phyloP scores from a whole-genome alignment of 2,888 invertebrate genomes.

The Crematogaster levior region DNA sequence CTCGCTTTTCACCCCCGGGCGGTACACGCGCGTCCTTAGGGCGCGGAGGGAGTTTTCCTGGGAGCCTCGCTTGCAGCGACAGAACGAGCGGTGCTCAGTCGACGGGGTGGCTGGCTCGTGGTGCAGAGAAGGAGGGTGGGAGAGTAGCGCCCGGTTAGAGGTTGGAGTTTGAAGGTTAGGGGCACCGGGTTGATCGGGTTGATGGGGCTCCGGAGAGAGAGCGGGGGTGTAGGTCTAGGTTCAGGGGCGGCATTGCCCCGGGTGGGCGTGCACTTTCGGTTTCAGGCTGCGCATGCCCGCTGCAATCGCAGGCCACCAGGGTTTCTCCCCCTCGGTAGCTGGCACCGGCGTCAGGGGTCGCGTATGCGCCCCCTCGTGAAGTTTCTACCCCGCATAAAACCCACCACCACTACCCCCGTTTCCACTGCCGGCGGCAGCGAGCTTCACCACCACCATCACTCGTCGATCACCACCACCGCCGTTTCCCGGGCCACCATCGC shows the following conservation, averaged over 20 bases:
- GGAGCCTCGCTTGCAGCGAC: slow-evolving; percentile 53
- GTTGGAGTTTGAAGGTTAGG: slow-evolving; percentile 82
- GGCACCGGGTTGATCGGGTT: slow-evolving; percentile 81
- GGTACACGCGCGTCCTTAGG: slow-evolving; percentile 36
- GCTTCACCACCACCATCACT: slow-evolving; percentile 39
- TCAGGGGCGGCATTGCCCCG: slow-evolving; percentile 78
- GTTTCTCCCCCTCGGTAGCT: slow-evolving; percentile 47
- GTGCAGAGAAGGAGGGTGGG: slow-evolving; percentile 25
- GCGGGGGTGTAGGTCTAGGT: slow-evolving; percentile 84
- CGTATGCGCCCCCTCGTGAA: slow-evolving; percentile 58
- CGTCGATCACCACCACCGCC: slow-evolving; percentile 31
- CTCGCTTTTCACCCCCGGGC: slow-evolving; percentile 43
- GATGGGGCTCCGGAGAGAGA: slow-evolving; percentile 72
- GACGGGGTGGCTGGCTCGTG: slow-evolving; percentile 30
- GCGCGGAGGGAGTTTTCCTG: slow-evolving; percentile 44
- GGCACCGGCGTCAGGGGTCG: slow-evolving; percentile 50
- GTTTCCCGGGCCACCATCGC: slow-evolving; percentile 42
- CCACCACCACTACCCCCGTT: slow-evolving; percentile 57
- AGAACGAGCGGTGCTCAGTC: slow-evolving; percentile 27
- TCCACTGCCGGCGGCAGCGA: slow-evolving; percentile 35
- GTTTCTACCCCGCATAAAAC: slow-evolving; percentile 66
- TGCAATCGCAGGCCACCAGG: slow-evolving; percentile 61
- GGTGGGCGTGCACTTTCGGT: slow-evolving; percentile 85
- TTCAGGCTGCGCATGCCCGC: slow-evolving; percentile 83
- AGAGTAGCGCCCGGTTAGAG: slow-evolving; percentile 46